Base-by-base conservation (phyloP, 2,797 vertebrate genomes). In the Liparis tanakae region DNA sequence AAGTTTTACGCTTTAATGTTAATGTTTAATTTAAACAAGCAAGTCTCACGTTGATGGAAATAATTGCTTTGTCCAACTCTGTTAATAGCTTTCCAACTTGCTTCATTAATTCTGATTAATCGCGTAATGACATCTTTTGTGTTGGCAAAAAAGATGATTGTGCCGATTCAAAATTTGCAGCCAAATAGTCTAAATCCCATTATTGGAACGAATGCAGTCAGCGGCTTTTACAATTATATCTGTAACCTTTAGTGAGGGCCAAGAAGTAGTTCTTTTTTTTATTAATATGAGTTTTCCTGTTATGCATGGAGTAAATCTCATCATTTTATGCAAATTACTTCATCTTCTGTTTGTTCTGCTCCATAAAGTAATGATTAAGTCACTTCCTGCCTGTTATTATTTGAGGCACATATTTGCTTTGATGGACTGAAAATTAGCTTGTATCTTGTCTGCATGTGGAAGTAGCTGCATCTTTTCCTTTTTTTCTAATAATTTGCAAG, bases 321-420 rank as follows among this genome's bases (percentile, higher is more conserved):
- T 93, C 85, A 91, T 90, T 91, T 89, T 93, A 93, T 94, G 91
- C 89, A 93, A 93, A 94, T 93, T 44, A 72, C 39, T 60, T 75
- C 81, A 86, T 92, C 82, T 78, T 73, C 71, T 84, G 87, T 89
- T 90, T 87, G 86, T 85, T 91, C 72, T 85, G 89, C 88, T 87
- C 81, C 86, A 89, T 90, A 85, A 90, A 92, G 62, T 87, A 74
- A 92, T 86, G 88, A 77, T 78, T 87, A 88, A 84, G 61, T 81
- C 75, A 74, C 80, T 85, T 80, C 67, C 57, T 54, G 70, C 73
- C 82, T 76, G 48, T 82, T 89, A 64, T 80, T 83, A 72, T 71
- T 75, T 61, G 63, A 73, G 34, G 51, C 65, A 71, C 66, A 85
- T 77, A 83, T 85, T 66, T 85, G 62, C 77, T 74, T 64, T 72